These are phyloP conservation scores for Helicolenus hilgendorfi DNA, from an alignment of 2,797 vertebrate species.

Conservation along the genomic window DNA sequence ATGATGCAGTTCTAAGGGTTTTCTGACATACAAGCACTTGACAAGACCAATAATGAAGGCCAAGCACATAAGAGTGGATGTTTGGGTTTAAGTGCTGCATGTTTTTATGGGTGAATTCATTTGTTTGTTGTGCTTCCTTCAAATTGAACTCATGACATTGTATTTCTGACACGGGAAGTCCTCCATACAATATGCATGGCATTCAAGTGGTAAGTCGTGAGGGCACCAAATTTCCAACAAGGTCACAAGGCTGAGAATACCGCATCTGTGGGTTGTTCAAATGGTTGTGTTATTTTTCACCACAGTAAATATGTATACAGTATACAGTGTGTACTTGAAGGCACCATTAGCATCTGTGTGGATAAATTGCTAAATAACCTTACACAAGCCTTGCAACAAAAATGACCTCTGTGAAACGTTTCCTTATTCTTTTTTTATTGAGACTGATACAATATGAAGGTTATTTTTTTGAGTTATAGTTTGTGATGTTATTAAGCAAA, in stretches of 20 bases:
- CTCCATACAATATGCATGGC: not conserved
- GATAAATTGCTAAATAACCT: not conserved
- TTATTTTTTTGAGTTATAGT: not conserved
- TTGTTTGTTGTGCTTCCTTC: not conserved
- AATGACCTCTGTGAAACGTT: not conserved
- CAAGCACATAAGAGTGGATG: not conserved
- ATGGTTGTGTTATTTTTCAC: not conserved
- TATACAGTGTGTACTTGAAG: not conserved
- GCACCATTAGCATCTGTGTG: not conserved
- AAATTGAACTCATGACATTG: not conserved
- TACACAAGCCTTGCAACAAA: not conserved
- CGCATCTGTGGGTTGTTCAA: not conserved
- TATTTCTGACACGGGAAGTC: not conserved
- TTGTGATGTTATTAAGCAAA: not conserved
- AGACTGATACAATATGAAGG: not conserved
- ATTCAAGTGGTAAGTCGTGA: not conserved
- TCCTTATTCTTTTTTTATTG: not conserved
- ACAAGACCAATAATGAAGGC: constrained; percentile 24
- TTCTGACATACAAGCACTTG: constrained; percentile 17
- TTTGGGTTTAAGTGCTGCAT: not conserved
- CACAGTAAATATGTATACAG: not conserved
- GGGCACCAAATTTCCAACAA: not conserved
- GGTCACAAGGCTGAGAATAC: not conserved
- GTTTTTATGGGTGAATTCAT: not conserved
- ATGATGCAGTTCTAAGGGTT: not conserved